A percentile compares a stretch with the other conserved stretches of the same genome.
phyloP scores from a whole-genome alignment of 2,113 vertebrate species.

The Odontesthes bonariensis region DNA sequence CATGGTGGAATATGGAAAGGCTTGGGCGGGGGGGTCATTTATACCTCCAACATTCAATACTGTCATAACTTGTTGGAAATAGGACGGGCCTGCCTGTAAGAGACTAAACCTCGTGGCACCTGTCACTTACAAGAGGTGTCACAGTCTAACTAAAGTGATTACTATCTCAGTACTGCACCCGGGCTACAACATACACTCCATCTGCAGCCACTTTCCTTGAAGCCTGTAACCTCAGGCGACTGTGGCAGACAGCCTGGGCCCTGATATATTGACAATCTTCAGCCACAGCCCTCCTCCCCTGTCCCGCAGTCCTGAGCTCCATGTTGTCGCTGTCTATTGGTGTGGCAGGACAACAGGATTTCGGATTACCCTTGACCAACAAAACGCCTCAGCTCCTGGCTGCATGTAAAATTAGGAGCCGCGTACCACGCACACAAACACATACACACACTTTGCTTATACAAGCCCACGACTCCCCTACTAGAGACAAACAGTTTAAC shows the following conservation, averaged over 20 bases:
- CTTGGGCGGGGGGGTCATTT: not conserved
- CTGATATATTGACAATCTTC: slow-evolving; percentile 53
- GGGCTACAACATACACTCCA: slow-evolving; percentile 27
- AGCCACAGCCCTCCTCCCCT: slow-evolving; percentile 71
- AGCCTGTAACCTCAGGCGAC: slow-evolving; percentile 68
- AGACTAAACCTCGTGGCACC: slow-evolving; percentile 19
- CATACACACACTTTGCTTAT: slow-evolving; percentile 48
- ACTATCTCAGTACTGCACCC: slow-evolving; percentile 24
- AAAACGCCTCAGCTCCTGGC: slow-evolving; percentile 62
- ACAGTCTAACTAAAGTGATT: slow-evolving; percentile 18
- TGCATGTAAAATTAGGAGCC: slow-evolving; percentile 69
- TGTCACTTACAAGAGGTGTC: slow-evolving; percentile 39
- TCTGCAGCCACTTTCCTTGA: slow-evolving; percentile 39
- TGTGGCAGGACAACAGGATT: slow-evolving; percentile 76
- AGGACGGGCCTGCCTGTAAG: slow-evolving; percentile 2
- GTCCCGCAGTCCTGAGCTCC: slow-evolving; percentile 71
- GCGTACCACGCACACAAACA: slow-evolving; percentile 21
- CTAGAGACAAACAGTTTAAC: slow-evolving; percentile 55
- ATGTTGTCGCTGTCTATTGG: slow-evolving; percentile 74
- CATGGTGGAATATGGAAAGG: not conserved
- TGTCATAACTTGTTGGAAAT: not conserved
- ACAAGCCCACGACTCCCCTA: slow-evolving; percentile 66
- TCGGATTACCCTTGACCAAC: slow-evolving; percentile 81
- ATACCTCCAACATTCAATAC: not conserved
- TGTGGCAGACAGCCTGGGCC: slow-evolving; percentile 59